phyloP scores from a whole-genome alignment of 1,140 invertebrate genomes.

The Megalonaias nervosa region DNA sequence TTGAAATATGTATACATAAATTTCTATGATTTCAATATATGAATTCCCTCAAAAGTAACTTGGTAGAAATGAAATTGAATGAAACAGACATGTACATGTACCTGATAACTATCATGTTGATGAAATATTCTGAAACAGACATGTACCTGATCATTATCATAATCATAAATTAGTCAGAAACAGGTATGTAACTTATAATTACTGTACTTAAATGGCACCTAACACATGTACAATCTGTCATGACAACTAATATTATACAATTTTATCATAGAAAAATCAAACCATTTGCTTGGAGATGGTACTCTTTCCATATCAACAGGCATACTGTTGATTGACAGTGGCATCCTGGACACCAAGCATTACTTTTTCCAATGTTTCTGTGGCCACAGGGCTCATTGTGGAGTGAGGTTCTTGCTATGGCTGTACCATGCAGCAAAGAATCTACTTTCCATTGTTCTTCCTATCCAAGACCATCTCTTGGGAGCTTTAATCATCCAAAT shows the following conservation, averaged over 20 bases:
- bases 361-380: constrained; percentile 92
- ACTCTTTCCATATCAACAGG: constrained; percentile 72
- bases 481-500: constrained; percentile 96
- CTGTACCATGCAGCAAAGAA: constrained; percentile 91
- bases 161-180: no score
- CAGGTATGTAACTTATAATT: no score
- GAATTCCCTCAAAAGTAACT: no score
- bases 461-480: constrained; percentile 90
- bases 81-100: no score
- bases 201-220: no score
- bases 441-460: constrained; percentile 96
- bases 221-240: background rate
- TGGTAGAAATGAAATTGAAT: no score
- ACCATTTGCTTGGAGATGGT: background rate
- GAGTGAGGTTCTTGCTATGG: constrained; percentile 95
- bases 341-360: constrained; percentile 98
- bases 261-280: no score
- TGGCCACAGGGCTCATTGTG: constrained; percentile 92
- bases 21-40: no score
- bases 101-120: no score
- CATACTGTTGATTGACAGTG: constrained; percentile 88
- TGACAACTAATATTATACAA: background rate
- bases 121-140: no score
- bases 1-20: no score
- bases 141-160: no score